phyloP scores from a whole-genome alignment of 2,888 invertebrate species.

The Glaucopsyche alexis region DNA sequence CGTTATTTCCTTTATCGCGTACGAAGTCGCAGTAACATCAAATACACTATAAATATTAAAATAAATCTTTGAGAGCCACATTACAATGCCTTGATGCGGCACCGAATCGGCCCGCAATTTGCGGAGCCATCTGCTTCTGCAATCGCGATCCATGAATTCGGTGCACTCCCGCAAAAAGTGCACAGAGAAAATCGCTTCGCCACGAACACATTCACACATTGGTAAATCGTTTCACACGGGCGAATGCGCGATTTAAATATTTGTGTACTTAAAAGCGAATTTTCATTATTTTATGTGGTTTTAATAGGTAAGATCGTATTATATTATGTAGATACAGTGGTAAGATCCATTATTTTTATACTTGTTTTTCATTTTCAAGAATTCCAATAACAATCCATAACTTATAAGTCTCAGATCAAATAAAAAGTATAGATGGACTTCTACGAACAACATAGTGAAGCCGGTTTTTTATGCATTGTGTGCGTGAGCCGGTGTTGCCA shows the following conservation, averaged over 20 bases:
- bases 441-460: too few relatives aligned
- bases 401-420: too few relatives aligned
- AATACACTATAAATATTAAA: not conserved
- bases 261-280: not conserved
- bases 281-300: not conserved
- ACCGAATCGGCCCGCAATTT: constrained; percentile 9
- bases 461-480: too few relatives aligned
- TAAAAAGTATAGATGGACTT: too few relatives aligned
- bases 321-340: too few relatives aligned
- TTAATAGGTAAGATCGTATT: not conserved
- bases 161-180: constrained; percentile 10
- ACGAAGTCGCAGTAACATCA: too few relatives aligned
- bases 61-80: not conserved
- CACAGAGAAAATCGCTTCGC: not conserved
- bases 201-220: constrained; percentile 1
- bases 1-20: too few relatives aligned
- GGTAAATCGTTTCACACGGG: constrained; percentile 6
- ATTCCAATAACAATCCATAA: too few relatives aligned
- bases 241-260: not conserved
- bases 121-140: not conserved
- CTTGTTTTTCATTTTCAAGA: too few relatives aligned
- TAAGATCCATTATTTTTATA: too few relatives aligned
- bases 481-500: too few relatives aligned
- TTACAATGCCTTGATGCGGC: not conserved
- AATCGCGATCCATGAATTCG: constrained; percentile 7